These are phyloP conservation scores for Paraescarpia echinospica DNA, from an alignment of 1,140 invertebrate genomes.

Conservation along the genomic window DNA sequence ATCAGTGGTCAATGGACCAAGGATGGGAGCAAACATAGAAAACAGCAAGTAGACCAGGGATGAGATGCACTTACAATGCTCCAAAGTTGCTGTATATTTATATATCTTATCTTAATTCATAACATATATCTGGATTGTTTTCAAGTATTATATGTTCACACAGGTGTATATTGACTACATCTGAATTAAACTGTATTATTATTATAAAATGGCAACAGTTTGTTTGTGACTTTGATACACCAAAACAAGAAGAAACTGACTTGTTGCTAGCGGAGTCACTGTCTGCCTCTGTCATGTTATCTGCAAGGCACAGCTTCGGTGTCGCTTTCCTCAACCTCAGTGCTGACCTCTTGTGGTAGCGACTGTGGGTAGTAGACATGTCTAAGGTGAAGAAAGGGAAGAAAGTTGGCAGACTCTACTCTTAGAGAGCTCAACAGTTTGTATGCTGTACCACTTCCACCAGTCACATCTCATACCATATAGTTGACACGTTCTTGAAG, in stretches of 20 bases:
- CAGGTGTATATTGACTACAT: too few relatives aligned
- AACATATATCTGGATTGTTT: too few relatives aligned
- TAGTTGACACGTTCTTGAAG: background rate
- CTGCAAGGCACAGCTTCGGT: background rate
- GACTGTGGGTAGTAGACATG: background rate
- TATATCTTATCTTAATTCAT: too few relatives aligned
- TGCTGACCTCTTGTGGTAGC: background rate
- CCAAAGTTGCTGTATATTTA: too few relatives aligned
- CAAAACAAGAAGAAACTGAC: background rate
- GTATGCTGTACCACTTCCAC: too few relatives aligned
- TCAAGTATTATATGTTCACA: too few relatives aligned
- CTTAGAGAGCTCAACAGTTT: too few relatives aligned
- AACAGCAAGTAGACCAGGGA: too few relatives aligned
- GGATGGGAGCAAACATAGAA: too few relatives aligned
- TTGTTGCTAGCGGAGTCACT: background rate
- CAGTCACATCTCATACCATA: background rate
- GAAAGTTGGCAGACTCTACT: background rate
- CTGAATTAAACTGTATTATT: too few relatives aligned
- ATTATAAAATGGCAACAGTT: background rate
- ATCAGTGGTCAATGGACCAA: too few relatives aligned
- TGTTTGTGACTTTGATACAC: background rate
- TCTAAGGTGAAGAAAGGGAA: background rate
- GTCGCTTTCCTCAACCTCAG: background rate
- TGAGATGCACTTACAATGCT: too few relatives aligned
- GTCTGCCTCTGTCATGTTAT: background rate